Evolutionary conservation across 2,888 invertebrate genomes (phyloP).

Genomic region (Plagodis pulveraria): DNA sequence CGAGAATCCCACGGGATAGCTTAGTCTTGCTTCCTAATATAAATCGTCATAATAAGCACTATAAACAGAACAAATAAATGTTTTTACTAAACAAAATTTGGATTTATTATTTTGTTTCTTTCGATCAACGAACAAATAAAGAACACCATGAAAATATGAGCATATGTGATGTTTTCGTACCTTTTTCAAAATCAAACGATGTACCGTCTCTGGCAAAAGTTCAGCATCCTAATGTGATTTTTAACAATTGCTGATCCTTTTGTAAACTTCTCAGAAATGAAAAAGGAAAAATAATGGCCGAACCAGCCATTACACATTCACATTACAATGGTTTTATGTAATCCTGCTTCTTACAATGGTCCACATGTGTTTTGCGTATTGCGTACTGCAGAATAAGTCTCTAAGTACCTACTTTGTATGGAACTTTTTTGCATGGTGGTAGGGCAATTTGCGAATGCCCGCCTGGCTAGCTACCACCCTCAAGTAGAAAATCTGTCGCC

Average conservation of each 20-base stretch:
- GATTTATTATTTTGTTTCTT: too few relatives aligned
- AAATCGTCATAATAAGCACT: too few relatives aligned
- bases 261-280: constrained; percentile 43
- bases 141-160: neutral
- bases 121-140: too few relatives aligned
- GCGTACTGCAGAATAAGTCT: neutral
- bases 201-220: constrained; percentile 12
- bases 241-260: constrained; percentile 38
- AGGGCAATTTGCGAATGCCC: too few relatives aligned
- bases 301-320: constrained; percentile 34
- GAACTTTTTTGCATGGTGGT: too few relatives aligned
- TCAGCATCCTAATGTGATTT: constrained; percentile 20
- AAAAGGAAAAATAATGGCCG: constrained; percentile 37
- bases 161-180: neutral
- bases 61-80: too few relatives aligned
- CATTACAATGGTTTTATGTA: constrained; percentile 42
- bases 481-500: too few relatives aligned
- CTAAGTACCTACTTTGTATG: too few relatives aligned
- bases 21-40: too few relatives aligned
- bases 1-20: too few relatives aligned
- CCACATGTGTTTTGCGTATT: constrained; percentile 1
- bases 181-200: constrained; percentile 6
- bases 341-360: constrained; percentile 22
- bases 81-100: too few relatives aligned
- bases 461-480: too few relatives aligned